Percentiles rank a stretch among this genome's conserved stretches.
Evolutionary conservation across 2,113 vertebrate genomes (phyloP).

Genomic region (Thinocorus orbignyianus): DNA sequence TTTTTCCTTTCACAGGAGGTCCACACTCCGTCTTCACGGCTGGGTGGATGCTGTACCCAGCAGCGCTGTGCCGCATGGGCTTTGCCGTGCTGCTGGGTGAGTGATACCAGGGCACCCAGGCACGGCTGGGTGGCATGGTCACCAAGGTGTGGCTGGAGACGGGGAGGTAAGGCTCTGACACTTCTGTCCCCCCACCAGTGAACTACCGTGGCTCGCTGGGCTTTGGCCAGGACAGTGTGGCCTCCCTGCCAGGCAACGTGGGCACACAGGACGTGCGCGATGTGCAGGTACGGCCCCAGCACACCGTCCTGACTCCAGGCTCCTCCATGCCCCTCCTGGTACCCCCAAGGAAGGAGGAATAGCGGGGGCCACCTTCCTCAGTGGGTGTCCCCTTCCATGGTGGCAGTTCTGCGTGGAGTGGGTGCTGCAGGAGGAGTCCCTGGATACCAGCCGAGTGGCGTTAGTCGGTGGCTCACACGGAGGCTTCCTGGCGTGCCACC

Average conservation of each 20-base stretch:
- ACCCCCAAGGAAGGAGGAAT: background rate
- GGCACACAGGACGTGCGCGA: conserved; percentile 91
- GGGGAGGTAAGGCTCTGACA: background rate
- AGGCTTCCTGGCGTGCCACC: conserved; percentile 92
- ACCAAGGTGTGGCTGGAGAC: rapidly evolving
- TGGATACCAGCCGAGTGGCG: conserved; percentile 80
- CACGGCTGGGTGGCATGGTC: background rate
- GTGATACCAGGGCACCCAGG: background rate
- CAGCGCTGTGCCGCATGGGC: conserved; percentile 85
- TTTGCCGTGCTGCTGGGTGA: conserved; percentile 89
- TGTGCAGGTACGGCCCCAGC: conserved; percentile 81
- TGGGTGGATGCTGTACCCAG: conserved; percentile 85
- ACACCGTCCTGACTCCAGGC: rapidly evolving
- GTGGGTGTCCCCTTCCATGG: rapidly evolving
- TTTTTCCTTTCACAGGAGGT: conserved; percentile 78
- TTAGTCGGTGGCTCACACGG: conserved; percentile 90
- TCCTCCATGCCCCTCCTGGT: rapidly evolving
- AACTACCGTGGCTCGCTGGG: conserved; percentile 94
- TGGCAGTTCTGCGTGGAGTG: conserved; percentile 85
- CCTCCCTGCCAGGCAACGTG: conserved; percentile 86
- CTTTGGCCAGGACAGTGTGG: conserved; percentile 90
- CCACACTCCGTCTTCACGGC: conserved; percentile 87
- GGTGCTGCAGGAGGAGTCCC: conserved; percentile 75
- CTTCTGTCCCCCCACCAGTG: conserved; percentile 65
- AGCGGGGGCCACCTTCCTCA: background rate